Percentiles rank a stretch among this genome's conserved stretches.
Evolutionary conservation across 2,797 vertebrate species (phyloP).

Genomic region (Myioborus miniatus): DNA sequence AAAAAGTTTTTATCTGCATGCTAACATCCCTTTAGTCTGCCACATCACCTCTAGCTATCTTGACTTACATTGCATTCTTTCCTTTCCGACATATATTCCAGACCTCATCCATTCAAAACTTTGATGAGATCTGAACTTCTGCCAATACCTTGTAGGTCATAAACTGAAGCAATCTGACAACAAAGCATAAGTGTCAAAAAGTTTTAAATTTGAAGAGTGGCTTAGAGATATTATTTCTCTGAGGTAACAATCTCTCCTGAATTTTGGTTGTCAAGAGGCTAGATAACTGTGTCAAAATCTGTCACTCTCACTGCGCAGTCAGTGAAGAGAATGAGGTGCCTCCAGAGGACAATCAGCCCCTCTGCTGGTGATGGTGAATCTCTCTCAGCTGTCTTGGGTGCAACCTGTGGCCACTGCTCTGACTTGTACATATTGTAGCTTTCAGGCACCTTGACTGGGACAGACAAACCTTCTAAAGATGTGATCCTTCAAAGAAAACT

Average conservation of each 20-base stretch:
- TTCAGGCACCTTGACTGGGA: not conserved
- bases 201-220: not conserved
- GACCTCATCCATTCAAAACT: not conserved
- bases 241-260: not conserved
- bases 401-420: not conserved
- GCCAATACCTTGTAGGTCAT: not conserved
- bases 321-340: not conserved
- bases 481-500: not conserved
- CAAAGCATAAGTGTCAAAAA: not conserved
- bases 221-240: not conserved
- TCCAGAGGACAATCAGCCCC: not conserved
- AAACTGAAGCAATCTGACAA: not conserved
- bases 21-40: not conserved
- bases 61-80: not conserved
- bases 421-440: not conserved
- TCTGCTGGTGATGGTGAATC: accelerated
- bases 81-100: not conserved
- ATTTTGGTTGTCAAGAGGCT: not conserved
- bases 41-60: not conserved
- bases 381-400: not conserved
- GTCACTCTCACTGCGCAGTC: not conserved
- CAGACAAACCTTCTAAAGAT: not conserved
- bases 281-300: not conserved
- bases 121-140: not conserved
- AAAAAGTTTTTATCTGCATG: not conserved